A percentile compares a stretch with the other conserved stretches of the same genome.
These are phyloP conservation scores for Onychostoma macrolepis DNA, from an alignment of 2,113 vertebrate species.

Conservation along the genomic window DNA sequence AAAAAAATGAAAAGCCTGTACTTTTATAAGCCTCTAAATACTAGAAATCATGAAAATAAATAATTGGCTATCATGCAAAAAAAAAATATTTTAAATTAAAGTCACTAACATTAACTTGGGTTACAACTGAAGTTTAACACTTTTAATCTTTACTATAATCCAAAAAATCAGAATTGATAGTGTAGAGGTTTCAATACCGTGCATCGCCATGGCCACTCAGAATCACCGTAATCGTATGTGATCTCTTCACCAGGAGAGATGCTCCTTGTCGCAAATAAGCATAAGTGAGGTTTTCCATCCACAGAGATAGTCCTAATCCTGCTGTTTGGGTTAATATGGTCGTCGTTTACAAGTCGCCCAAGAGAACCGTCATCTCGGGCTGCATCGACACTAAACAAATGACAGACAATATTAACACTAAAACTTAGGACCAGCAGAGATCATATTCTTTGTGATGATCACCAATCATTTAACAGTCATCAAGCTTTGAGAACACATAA, in stretches of 20 bases:
- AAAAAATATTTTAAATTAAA: no score
- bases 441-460: background rate
- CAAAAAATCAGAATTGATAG: background rate
- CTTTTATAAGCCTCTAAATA: no score
- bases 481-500: background rate
- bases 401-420: no score
- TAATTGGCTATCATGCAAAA: no score
- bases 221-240: constrained; percentile 51
- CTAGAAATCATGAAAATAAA: no score
- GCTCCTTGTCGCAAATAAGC: constrained; percentile 53
- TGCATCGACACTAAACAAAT: no score
- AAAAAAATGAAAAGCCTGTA: no score
- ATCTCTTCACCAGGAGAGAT: constrained; percentile 56
- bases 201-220: constrained; percentile 55
- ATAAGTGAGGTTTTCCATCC: constrained; percentile 49
- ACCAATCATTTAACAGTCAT: background rate
- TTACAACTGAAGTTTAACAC: background rate
- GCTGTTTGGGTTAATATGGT: constrained; percentile 6
- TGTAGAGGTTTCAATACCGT: constrained; percentile 39
- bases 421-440: background rate
- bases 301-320: background rate
- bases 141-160: background rate
- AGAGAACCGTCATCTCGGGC: no score
- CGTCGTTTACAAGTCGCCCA: constrained; percentile 50
- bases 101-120: background rate